Percentiles rank a stretch among this genome's conserved stretches.
Conservation (phyloP, 2,113 vertebrate genomes). For the Aphyosemion australe region DNA sequence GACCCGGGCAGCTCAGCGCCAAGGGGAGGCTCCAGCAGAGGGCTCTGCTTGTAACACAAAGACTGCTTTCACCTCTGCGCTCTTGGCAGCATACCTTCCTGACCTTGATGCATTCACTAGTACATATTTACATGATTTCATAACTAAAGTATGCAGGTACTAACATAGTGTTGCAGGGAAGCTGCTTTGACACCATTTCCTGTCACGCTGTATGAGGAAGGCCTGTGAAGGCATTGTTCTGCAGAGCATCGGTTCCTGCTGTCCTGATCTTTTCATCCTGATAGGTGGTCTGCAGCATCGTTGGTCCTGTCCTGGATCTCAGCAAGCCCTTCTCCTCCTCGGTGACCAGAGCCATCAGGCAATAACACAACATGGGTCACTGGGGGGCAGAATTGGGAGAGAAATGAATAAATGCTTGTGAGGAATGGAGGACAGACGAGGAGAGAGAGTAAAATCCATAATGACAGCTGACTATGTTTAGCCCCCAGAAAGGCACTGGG, state of each 20-base stretch:
- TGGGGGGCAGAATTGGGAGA: slow-evolving; percentile 67
- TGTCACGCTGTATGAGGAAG: slow-evolving; percentile 1
- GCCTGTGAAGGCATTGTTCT: slow-evolving; percentile 1
- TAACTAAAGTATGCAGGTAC: slow-evolving; percentile 36
- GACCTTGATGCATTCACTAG: slow-evolving; percentile 33
- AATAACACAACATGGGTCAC: slow-evolving; percentile 69
- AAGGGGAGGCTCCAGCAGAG: slow-evolving; percentile 70
- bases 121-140: slow-evolving; percentile 71
- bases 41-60: slow-evolving; percentile 76
- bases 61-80: slow-evolving; percentile 75
- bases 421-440: slow-evolving; percentile 27
- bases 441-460: slow-evolving; percentile 66
- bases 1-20: slow-evolving; percentile 55
- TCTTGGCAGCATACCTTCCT: slow-evolving; percentile 15
- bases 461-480: slow-evolving; percentile 82
- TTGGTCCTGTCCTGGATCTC: slow-evolving; percentile 16
- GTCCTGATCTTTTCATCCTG: too few relatives aligned
- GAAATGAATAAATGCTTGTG: slow-evolving; percentile 72
- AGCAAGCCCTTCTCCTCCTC: slow-evolving; percentile 28
- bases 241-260: slow-evolving; percentile 2
- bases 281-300: too few relatives aligned
- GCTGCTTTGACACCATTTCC: slow-evolving; percentile 5
- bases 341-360: slow-evolving; percentile 53
- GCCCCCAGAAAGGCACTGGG: slow-evolving; percentile 67
- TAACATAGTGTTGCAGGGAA: slow-evolving; percentile 21